phyloP scores from a whole-genome alignment of 2,113 vertebrate species.

The Eulemur rufifrons region DNA sequence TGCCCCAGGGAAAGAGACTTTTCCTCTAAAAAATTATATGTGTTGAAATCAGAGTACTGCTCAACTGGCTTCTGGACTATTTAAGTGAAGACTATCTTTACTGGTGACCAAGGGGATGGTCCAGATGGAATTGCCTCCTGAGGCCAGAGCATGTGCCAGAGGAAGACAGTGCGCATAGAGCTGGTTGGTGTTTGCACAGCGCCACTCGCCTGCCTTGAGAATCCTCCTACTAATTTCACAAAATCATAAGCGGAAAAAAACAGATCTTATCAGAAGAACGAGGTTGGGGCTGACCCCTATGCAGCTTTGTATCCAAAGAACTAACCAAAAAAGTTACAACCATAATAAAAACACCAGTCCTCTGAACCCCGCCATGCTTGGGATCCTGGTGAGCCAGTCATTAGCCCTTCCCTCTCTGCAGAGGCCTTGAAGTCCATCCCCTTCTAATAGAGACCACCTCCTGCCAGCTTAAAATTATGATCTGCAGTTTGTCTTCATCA shows the following conservation, averaged over 20 bases:
- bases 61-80: neutral
- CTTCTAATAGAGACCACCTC: neutral
- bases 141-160: neutral
- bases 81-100: neutral
- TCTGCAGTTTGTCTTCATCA: neutral
- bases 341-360: neutral
- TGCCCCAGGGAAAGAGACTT: neutral
- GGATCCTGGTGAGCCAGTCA: fast-evolving
- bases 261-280: neutral
- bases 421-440: neutral
- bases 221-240: fast-evolving
- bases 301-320: neutral
- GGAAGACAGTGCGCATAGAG: fast-evolving
- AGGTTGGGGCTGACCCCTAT: neutral
- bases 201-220: fast-evolving
- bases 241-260: neutral
- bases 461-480: neutral
- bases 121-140: neutral
- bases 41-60: neutral
- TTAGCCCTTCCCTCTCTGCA: neutral
- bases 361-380: neutral
- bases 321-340: neutral
- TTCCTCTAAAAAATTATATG: neutral
- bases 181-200: fast-evolving
- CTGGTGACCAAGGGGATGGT: fast-evolving